Base-by-base conservation (phyloP, 2,113 vertebrate genomes). In the Trogon melanurus region DNA sequence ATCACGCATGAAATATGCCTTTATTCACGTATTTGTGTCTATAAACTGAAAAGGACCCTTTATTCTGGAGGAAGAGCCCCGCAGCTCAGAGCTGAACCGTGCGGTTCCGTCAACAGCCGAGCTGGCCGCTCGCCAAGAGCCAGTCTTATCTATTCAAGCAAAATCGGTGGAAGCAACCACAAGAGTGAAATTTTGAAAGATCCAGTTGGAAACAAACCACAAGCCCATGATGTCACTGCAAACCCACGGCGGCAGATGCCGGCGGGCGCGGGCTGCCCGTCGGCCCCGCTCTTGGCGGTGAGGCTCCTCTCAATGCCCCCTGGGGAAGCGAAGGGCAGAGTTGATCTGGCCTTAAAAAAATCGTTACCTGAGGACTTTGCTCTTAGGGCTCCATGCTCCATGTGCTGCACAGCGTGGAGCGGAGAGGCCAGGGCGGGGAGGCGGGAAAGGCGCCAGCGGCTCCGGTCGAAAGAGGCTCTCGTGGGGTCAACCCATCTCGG, bases 1-100 rank as follows among this genome's bases (percentile, higher is more conserved):
- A 92, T 96, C 94, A 96, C 47, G n/a, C 95, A 97, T 88, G 96
- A 96, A 97, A 94, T 91, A 91, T 96, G 95, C 93, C 85, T 95
- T 96, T 96, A 91, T 96, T 94, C 91, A 2, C 34, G 75, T 81
- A 38, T 85, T 96, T 96, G 88, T 95, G 95, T 84, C 96, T 86
- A 0, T 79, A 91, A 94, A 79, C 73, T 96, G 93, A 97, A 96
- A 95, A 94, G 94, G 85, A 91, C 53, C 76, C 82, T 96, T 97
- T 94, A 83, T 96, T 94, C 92, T 69, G 69, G 78, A 88, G 85
- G 96, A 94, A 96, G 90, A 93, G 81, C 61, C 93, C 83, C 66
- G 94, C 79, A 74, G 89, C 91, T 93, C 8, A 0, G 83, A 21
- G 5, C 86, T 93, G 92, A 94, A 56, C 88, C 56, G 47, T 50